Evolutionary conservation across 2,797 vertebrate genomes (phyloP).

Genomic region (Molossus alvarezi): DNA sequence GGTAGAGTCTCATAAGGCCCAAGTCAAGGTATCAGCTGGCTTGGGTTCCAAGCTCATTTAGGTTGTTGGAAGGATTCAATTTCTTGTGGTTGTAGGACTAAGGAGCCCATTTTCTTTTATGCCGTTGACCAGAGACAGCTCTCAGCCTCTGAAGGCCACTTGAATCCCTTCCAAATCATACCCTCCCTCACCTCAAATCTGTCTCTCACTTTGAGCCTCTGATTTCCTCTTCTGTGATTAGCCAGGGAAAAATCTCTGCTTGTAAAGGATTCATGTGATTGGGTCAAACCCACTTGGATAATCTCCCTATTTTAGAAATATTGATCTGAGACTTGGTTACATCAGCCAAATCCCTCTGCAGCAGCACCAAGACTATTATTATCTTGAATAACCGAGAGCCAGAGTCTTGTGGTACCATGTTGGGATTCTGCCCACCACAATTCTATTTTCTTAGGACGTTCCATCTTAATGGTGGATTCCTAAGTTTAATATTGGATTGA

Average conservation of each 20-base stretch:
- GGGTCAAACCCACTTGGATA: background rate
- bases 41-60: background rate
- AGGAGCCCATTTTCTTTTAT: background rate
- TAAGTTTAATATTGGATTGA: background rate
- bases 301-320: background rate
- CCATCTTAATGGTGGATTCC: background rate
- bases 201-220: background rate
- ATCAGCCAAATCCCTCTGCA: background rate
- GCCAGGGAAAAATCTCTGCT: background rate
- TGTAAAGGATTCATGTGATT: background rate
- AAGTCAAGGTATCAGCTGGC: background rate
- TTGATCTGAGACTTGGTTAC: background rate
- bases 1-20: background rate
- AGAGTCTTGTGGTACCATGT: background rate
- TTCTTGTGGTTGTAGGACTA: background rate
- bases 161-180: rapidly evolving
- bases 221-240: background rate
- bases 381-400: background rate
- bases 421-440: background rate
- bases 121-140: background rate
- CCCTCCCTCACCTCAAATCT: background rate
- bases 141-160: background rate
- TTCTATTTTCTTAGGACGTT: background rate
- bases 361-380: background rate
- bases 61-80: background rate